A percentile compares a stretch with the other conserved stretches of the same genome.
Evolutionary conservation across 2,113 vertebrate genomes (phyloP).

Genomic region (Hippoglossus stenolepis): DNA sequence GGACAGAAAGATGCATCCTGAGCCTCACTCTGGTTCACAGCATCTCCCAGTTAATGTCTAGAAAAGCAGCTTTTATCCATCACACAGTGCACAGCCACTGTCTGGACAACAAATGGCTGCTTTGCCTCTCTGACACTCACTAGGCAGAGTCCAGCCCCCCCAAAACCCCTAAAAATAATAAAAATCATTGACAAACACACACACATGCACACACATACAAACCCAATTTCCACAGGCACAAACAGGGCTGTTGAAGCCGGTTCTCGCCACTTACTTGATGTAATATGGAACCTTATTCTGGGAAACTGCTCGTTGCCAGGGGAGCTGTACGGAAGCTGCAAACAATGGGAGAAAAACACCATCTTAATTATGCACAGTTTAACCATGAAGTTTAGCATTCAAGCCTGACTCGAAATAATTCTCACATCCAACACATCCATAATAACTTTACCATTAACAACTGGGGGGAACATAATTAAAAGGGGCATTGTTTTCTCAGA

Average conservation of each 20-base stretch:
- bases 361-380: conserved; percentile 41
- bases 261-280: conserved; percentile 90
- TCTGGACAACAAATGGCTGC: too few species aligned
- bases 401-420: too few species aligned
- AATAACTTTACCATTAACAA: conserved; percentile 37
- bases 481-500: neutral
- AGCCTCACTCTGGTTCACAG: neutral
- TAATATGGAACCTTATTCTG: conserved; percentile 97
- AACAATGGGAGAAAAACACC: conserved; percentile 11
- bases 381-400: conserved; percentile 7
- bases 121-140: too few species aligned
- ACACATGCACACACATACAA: neutral
- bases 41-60: too few species aligned
- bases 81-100: too few species aligned
- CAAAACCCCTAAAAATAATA: neutral
- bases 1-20: too few species aligned
- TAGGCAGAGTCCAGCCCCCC: neutral
- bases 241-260: conserved; percentile 16
- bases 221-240: conserved; percentile 19
- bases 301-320: conserved; percentile 87
- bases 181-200: neutral
- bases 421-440: neutral
- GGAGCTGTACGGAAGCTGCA: conserved; percentile 91
- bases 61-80: too few species aligned
- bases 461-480: neutral